Evolutionary conservation across 2,888 invertebrate genomes (phyloP), one percentile per base, ranked within the genome.

Genomic region (Heliconius sara): DNA sequence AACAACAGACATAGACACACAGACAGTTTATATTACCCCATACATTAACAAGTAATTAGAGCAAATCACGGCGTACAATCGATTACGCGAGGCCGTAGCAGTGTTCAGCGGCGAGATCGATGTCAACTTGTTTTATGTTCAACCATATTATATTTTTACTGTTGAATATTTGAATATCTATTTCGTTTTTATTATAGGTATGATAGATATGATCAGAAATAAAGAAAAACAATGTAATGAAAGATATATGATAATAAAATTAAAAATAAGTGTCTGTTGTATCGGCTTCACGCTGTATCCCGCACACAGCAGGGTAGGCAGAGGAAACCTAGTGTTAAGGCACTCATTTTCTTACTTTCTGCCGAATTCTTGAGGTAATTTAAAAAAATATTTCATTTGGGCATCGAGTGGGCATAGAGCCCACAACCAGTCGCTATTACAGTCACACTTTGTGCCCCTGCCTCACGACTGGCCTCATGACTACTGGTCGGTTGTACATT

Each of bases 1-100:
- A 34, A 34, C 9, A 34, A 63, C 63, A 65, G 39, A 68, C 25
- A 12, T 27, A 65, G 39, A 68, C 25, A 12, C 7, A 39, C 43
- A 34, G 39, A 43, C 13, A 39, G n/a, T 3, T 43, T 7, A 13
- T 27, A 27, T 10, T 74, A 25, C 30, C 1, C 39, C 74, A 75
- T 43, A 65, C n/a, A 63, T 75, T 25, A 63, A 75, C 39, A 2
- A 75, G 52, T 75, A 75, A 75, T 75, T 65, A 60, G 39, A 75
- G 43, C 79, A 73, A 79, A 81, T 81, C 81, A 77, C 79, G 25
- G 68, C 63, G 19, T 43, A 43, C 72, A 80, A 82, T 81, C 79
- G 81, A 82, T 81, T 76, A 78, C 67, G 57, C 39, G 75, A 86
- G 83, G 83, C 87, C 87, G 67, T 87, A 86, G 77, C 74, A 83